A percentile compares a stretch with the other conserved stretches of the same genome.
Conservation (phyloP, 2,797 vertebrate species). For the Aulostomus chinensis region DNA sequence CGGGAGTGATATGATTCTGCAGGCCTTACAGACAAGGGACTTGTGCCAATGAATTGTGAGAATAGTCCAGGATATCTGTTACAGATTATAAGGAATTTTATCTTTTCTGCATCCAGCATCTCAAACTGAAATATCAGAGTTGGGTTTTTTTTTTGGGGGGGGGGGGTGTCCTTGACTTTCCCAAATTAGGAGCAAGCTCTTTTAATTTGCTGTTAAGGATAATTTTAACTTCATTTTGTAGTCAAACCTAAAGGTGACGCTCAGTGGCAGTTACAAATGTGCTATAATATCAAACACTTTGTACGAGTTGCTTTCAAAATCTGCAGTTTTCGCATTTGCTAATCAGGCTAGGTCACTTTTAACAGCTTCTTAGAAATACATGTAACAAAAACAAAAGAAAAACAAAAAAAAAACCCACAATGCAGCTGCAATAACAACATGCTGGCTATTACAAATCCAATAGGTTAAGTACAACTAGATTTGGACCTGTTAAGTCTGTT, state of each 20-base stretch:
- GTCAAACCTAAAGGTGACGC: slow-evolving; percentile 45
- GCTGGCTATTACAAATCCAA: slow-evolving; percentile 42
- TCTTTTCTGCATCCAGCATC: slow-evolving; percentile 5
- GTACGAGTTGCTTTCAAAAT: slow-evolving; percentile 47
- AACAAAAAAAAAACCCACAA: too few species aligned
- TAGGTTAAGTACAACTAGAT: slow-evolving; percentile 57
- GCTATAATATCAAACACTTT: slow-evolving; percentile 17
- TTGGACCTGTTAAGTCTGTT: slow-evolving; percentile 44
- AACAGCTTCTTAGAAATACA: slow-evolving; percentile 48
- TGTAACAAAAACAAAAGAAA: slow-evolving; percentile 28
- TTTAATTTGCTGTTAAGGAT: slow-evolving; percentile 38
- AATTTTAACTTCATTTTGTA: slow-evolving; percentile 47
- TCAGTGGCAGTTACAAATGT: neutral
- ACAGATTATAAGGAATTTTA: slow-evolving; percentile 5
- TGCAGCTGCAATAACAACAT: slow-evolving; percentile 39
- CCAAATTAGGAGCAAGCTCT: too few species aligned
- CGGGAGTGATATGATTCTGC: slow-evolving; percentile 14
- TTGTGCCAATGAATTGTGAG: slow-evolving; percentile 34
- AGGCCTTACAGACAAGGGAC: neutral
- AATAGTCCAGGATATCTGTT: slow-evolving; percentile 34
- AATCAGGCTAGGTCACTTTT: slow-evolving; percentile 55
- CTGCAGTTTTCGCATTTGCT: slow-evolving; percentile 33
- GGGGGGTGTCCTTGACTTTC: too few species aligned
- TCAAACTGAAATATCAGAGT: neutral
- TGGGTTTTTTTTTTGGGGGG: too few species aligned